Evolutionary conservation across 2,888 invertebrate species (phyloP).

Genomic region (Drosophila longiperda): DNA sequence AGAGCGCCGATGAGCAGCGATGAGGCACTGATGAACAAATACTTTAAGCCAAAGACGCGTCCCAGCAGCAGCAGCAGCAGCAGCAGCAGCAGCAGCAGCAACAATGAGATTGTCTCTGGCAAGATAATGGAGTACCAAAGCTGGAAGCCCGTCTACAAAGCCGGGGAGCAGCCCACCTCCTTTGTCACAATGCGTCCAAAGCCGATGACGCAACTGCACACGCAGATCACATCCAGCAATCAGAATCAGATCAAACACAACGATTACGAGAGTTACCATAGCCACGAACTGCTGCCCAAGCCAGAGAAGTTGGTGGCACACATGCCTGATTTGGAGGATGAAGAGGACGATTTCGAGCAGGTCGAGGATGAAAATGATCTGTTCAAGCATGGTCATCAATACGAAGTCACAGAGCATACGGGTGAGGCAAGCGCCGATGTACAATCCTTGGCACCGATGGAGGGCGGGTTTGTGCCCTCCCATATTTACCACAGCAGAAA

Average conservation of each 20-base stretch:
- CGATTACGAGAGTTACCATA: constrained; percentile 38
- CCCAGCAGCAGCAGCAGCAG: constrained; percentile 16
- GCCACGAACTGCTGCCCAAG: constrained; percentile 70
- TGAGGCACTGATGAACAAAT: constrained; percentile 66
- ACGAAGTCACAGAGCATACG: constrained; percentile 82
- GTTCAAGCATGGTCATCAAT: constrained; percentile 61
- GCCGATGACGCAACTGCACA: constrained; percentile 76
- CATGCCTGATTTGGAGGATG: constrained; percentile 41
- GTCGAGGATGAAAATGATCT: constrained; percentile 65
- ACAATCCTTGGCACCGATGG: constrained; percentile 49
- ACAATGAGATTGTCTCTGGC: constrained; percentile 70
- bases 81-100: constrained; percentile 20
- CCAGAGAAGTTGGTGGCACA: constrained; percentile 71
- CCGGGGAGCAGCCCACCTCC: constrained; percentile 58
- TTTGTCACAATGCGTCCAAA: constrained; percentile 71
- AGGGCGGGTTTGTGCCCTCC: constrained; percentile 69
- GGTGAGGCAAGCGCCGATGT: constrained; percentile 77
- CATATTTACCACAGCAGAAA: constrained; percentile 34
- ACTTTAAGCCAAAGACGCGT: constrained; percentile 54
- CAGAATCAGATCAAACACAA: constrained; percentile 6
- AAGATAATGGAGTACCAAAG: constrained; percentile 79
- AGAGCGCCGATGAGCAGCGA: constrained; percentile 64
- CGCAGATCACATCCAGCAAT: constrained; percentile 59
- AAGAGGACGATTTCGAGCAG: constrained; percentile 55
- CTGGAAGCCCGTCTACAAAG: constrained; percentile 80